Conservation (phyloP, 2,113 vertebrate species). For the Stomatorhinus ivindoensis region DNA sequence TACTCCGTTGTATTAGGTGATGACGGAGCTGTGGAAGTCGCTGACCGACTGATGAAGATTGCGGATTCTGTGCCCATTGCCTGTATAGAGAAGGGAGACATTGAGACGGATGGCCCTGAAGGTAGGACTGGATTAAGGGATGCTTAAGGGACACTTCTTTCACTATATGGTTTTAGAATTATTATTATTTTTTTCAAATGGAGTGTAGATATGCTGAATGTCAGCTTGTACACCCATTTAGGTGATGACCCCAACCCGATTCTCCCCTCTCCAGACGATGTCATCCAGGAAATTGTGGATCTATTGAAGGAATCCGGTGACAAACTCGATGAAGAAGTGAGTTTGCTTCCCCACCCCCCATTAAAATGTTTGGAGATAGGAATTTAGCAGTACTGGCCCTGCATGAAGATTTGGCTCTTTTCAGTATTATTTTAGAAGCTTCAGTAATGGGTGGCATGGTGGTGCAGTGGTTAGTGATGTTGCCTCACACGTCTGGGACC, state of each 20-base stretch:
- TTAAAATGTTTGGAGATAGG: neutral
- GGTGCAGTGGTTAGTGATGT: too few species aligned
- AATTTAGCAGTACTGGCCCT: neutral
- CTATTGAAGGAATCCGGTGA: conserved; percentile 66
- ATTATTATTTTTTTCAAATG: neutral
- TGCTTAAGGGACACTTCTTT: neutral
- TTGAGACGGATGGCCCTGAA: conserved; percentile 23
- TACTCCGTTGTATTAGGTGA: neutral
- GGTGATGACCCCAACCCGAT: neutral
- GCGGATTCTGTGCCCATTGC: conserved; percentile 35
- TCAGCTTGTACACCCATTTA: neutral
- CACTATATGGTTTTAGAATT: neutral
- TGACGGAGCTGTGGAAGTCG: conserved; percentile 2
- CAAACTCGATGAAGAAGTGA: conserved; percentile 56
- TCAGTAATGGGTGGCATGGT: too few species aligned
- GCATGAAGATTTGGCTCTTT: too few species aligned
- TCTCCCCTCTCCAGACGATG: conserved; percentile 26
- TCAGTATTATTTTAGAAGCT: too few species aligned
- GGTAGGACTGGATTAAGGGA: conserved; percentile 30
- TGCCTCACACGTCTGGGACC: too few species aligned
- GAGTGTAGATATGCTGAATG: neutral
- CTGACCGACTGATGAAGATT: conserved; percentile 31
- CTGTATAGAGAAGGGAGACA: accelerated
- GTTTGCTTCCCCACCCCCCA: neutral
- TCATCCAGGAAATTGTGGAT: conserved; percentile 58